Percentiles rank a stretch among this genome's conserved stretches.
phyloP scores from a whole-genome alignment of 2,113 vertebrate species.

The Dolichotis patagonum region DNA sequence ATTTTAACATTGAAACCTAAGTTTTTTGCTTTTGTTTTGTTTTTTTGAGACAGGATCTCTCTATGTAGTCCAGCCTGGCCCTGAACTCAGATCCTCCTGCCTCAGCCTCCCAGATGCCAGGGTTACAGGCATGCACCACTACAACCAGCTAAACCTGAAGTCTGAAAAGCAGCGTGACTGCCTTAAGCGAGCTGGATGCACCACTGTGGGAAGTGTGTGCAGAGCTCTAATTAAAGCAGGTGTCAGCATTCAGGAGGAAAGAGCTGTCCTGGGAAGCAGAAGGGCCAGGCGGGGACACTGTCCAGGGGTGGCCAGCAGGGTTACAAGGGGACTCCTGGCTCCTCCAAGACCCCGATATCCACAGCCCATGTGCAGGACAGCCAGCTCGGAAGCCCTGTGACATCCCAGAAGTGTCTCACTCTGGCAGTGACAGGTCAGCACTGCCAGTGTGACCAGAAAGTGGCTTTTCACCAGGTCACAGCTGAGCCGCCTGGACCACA shows the following conservation, averaged over 20 bases:
- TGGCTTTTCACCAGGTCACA: not conserved
- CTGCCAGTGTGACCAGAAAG: fast-evolving
- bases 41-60: not conserved
- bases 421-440: fast-evolving
- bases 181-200: not conserved
- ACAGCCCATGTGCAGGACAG: fast-evolving
- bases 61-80: not conserved
- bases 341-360: fast-evolving
- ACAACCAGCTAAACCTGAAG: not conserved
- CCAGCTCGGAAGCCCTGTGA: fast-evolving
- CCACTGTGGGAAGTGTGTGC: not conserved
- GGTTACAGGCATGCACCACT: not conserved
- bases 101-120: not conserved
- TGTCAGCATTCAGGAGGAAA: fast-evolving
- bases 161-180: not conserved
- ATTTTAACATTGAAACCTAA: not conserved
- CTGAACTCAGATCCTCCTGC: not conserved
- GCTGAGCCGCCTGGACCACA: no score
- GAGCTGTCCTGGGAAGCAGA: no score
- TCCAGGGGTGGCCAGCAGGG: fast-evolving
- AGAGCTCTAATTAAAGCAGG: fast-evolving
- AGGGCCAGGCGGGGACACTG: fast-evolving
- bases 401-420: not conserved
- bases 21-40: not conserved
- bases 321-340: not conserved